Percentiles rank a stretch among this genome's conserved stretches.
Conservation (phyloP, 2,888 invertebrate genomes). For the Theristus sp. region DNA sequence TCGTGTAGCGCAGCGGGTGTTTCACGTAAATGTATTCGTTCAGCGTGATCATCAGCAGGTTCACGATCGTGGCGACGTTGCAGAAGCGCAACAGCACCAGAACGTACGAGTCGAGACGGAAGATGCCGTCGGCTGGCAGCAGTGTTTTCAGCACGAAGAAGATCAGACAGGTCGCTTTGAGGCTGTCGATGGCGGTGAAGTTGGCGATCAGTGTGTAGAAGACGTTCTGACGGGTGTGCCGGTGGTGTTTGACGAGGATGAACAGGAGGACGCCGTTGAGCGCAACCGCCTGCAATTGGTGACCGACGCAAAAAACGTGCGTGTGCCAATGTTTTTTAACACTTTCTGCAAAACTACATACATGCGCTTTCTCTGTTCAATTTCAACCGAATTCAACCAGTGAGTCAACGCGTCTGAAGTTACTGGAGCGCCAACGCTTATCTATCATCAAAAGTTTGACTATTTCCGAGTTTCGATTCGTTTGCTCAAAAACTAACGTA, state of each 20-base stretch:
- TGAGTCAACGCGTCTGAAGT: no score
- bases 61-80: constrained; percentile 19
- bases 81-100: constrained; percentile 5
- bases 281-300: neutral
- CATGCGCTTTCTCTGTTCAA: no score
- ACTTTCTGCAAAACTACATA: no score
- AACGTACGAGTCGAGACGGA: neutral
- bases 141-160: neutral
- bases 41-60: constrained; percentile 17
- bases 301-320: no score
- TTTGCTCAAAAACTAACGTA: no score
- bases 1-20: constrained; percentile 15
- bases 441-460: no score
- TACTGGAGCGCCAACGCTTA: no score
- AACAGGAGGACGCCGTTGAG: neutral
- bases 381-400: no score
- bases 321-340: no score
- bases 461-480: no score
- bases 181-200: neutral
- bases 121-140: neutral
- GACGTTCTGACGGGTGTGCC: neutral
- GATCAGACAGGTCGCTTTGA: neutral
- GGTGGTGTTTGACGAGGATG: neutral
- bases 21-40: constrained; percentile 19
- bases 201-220: neutral